A percentile compares a stretch with the other conserved stretches of the same genome.
These are phyloP conservation scores for Brenthis ino DNA, from an alignment of 2,888 invertebrate genomes.

Conservation along the genomic window DNA sequence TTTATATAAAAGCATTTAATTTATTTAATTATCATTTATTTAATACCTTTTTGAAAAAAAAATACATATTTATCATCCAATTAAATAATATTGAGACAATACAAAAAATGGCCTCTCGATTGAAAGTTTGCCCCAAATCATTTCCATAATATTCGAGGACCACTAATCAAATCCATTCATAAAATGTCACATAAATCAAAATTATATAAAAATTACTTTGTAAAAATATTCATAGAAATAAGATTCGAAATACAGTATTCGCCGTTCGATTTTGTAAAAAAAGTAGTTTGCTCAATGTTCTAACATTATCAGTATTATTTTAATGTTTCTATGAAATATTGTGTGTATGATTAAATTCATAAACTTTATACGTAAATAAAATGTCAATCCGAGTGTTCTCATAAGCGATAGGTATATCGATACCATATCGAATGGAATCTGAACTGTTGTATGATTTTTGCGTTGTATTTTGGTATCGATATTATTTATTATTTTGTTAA, in stretches of 20 bases:
- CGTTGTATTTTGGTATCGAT: no score
- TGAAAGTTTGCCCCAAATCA: slow-evolving; percentile 31
- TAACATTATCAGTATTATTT: slow-evolving; percentile 34
- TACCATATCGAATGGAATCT: no score
- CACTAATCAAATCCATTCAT: slow-evolving; percentile 29
- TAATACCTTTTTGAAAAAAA: no score
- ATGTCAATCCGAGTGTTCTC: not conserved
- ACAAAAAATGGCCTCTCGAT: slow-evolving; percentile 17
- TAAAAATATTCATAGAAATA: slow-evolving; percentile 24
- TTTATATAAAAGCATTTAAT: no score
- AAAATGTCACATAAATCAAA: slow-evolving; percentile 6
- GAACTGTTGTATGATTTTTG: no score
- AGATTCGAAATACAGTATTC: slow-evolving; percentile 14
- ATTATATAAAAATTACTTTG: slow-evolving; percentile 19
- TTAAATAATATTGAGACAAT: slow-evolving; percentile 19
- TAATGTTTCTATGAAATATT: slow-evolving; percentile 4
- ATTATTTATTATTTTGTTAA: no score
- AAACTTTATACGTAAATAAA: not conserved
- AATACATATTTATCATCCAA: no score
- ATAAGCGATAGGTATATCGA: no score
- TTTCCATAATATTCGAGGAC: slow-evolving; percentile 35
- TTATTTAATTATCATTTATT: no score
- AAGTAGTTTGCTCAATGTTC: slow-evolving; percentile 35
- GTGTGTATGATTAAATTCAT: not conserved
- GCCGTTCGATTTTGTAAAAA: slow-evolving; percentile 16